These are phyloP conservation scores for Neopelma chrysocephalum DNA, from an alignment of 2,797 vertebrate genomes.

Conservation along the genomic window DNA sequence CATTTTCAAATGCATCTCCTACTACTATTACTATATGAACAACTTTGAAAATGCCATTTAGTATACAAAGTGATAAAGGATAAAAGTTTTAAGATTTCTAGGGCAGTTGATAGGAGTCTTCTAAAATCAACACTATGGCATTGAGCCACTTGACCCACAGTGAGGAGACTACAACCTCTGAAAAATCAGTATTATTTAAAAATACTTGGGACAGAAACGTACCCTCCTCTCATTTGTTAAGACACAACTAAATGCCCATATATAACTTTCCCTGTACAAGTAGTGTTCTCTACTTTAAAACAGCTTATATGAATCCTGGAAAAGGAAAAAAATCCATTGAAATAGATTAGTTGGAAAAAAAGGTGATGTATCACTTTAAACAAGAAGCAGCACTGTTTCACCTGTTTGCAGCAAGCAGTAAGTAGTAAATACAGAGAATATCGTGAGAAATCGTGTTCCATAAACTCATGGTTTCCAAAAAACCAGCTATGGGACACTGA, in stretches of 20 bases:
- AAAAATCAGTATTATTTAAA: neutral
- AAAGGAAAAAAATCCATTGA: neutral
- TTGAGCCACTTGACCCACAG: neutral
- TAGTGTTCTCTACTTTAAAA: neutral
- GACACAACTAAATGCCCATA: neutral
- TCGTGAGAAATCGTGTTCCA: neutral
- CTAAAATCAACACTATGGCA: neutral
- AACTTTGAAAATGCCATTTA: neutral
- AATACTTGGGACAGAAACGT: neutral
- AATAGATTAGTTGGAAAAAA: neutral
- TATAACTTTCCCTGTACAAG: neutral
- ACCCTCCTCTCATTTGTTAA: neutral
- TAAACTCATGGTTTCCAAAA: conserved; percentile 47
- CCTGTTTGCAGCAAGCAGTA: neutral
- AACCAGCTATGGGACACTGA: neutral
- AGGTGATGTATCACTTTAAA: neutral
- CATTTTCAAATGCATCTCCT: neutral
- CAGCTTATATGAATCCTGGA: neutral
- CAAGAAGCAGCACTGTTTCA: neutral
- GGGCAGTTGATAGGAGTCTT: neutral
- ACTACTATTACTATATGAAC: neutral
- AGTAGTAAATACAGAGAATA: neutral
- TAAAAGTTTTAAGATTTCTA: neutral
- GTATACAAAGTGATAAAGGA: neutral
- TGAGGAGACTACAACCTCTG: neutral